These are phyloP conservation scores for Galeopsomyia nigrocyanea DNA, from an alignment of 2,888 invertebrate genomes.

Conservation along the genomic window DNA sequence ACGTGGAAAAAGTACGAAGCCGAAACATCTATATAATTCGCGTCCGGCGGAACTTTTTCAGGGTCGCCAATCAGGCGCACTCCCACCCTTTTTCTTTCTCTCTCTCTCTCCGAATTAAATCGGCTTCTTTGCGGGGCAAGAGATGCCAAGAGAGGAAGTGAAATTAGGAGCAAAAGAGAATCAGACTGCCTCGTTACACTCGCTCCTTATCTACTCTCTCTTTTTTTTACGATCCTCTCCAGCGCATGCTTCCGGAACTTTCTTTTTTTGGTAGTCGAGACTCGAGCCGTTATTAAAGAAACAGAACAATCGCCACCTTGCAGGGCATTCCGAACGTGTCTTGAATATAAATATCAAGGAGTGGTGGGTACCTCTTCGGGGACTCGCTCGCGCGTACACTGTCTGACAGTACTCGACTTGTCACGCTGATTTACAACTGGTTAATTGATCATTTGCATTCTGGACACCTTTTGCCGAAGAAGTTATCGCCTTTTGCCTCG, in stretches of 20 bases:
- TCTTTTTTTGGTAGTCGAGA: neutral
- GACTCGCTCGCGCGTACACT: slow-evolving; percentile 13
- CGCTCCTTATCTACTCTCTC: slow-evolving; percentile 20
- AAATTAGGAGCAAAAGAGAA: slow-evolving; percentile 44
- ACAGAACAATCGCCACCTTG: slow-evolving; percentile 35
- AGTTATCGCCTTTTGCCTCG: slow-evolving; percentile 3
- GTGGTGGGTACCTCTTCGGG: too few species aligned
- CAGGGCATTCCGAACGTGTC: slow-evolving; percentile 57
- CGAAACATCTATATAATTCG: too few species aligned
- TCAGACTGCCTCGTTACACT: slow-evolving; percentile 44
- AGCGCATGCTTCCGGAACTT: too few species aligned
- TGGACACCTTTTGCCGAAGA: slow-evolving; percentile 32
- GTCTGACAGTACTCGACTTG: slow-evolving; percentile 35
- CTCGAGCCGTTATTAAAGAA: slow-evolving; percentile 41
- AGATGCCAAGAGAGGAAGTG: slow-evolving; percentile 20
- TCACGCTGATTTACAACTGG: slow-evolving; percentile 62
- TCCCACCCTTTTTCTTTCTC: too few species aligned
- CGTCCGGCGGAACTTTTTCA: too few species aligned
- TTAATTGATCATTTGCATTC: slow-evolving; percentile 68
- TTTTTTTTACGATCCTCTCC: slow-evolving; percentile 22
- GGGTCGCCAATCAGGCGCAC: too few species aligned
- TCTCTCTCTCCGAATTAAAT: slow-evolving; percentile 8
- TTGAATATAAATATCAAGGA: slow-evolving; percentile 62
- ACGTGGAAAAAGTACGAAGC: slow-evolving; percentile 2
- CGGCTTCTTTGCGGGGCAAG: neutral